phyloP scores from a whole-genome alignment of 2,888 invertebrate genomes.

The Erebia ligea region DNA sequence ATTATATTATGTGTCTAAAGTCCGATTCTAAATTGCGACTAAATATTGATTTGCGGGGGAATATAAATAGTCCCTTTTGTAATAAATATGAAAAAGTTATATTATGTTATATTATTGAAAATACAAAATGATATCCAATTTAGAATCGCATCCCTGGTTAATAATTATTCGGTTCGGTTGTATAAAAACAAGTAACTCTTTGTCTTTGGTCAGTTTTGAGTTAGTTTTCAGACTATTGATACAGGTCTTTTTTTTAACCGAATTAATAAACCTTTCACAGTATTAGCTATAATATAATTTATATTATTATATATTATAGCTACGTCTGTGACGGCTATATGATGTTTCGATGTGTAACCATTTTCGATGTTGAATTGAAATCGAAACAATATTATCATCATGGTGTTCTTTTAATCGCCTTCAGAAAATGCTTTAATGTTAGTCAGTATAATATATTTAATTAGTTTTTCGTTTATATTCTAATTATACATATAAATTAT shows the following conservation, averaged over 20 bases:
- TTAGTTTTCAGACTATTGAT: no score
- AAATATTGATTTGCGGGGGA: background rate
- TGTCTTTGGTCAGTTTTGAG: no score
- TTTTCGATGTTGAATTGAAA: background rate
- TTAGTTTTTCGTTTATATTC: conserved; percentile 53
- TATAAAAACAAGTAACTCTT: background rate
- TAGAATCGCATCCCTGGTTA: background rate
- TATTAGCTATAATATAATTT: no score
- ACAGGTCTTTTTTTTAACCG: background rate
- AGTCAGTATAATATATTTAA: conserved; percentile 60
- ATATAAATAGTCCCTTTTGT: background rate
- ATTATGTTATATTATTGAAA: background rate
- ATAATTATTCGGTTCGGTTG: background rate
- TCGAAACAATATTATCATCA: conserved; percentile 40
- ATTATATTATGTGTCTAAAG: conserved; percentile 8
- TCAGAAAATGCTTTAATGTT: conserved; percentile 78
- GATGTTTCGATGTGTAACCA: no score
- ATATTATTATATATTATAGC: no score
- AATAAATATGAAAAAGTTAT: background rate
- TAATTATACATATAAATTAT: conserved; percentile 53
- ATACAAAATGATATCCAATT: background rate
- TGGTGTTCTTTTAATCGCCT: conserved; percentile 78
- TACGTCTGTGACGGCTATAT: no score
- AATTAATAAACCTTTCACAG: background rate
- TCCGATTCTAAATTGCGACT: conserved; percentile 18